Evolutionary conservation across 1,140 invertebrate genomes (phyloP).

Genomic region (Cepaea nemoralis): DNA sequence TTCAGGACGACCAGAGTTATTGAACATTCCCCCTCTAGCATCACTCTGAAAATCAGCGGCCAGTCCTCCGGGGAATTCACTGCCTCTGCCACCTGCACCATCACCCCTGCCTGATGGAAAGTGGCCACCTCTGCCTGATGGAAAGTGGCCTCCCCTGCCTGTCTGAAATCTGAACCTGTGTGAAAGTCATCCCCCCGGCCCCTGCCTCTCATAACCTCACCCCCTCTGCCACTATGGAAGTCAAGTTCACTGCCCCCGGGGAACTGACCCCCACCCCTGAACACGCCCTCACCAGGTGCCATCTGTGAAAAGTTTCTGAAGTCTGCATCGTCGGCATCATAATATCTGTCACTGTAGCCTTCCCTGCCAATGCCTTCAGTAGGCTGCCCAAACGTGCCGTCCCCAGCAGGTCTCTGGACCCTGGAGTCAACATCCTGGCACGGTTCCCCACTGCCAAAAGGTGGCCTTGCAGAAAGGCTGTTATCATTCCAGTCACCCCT

Average conservation of each 20-base stretch:
- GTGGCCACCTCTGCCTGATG: slow-evolving; percentile 13
- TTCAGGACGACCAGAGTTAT: neutral
- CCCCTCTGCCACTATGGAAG: slow-evolving; percentile 32
- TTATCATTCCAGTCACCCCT: slow-evolving; percentile 4
- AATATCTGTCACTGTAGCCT: slow-evolving; percentile 41
- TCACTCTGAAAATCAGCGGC: slow-evolving; percentile 11
- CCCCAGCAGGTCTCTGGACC: slow-evolving; percentile 13
- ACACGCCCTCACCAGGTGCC: neutral
- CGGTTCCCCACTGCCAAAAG: neutral
- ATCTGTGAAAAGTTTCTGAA: neutral
- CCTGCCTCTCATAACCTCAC: neutral
- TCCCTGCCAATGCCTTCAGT: neutral
- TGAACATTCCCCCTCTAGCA: neutral
- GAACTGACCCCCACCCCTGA: slow-evolving; percentile 15
- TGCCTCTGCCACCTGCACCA: slow-evolving; percentile 31
- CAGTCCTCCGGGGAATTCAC: neutral
- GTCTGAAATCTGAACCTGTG: too few relatives aligned
- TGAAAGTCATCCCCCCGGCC: neutral
- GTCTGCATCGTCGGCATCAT: slow-evolving; percentile 32
- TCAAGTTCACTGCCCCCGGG: slow-evolving; percentile 10
- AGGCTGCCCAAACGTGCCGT: neutral
- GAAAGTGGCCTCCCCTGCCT: slow-evolving; percentile 33
- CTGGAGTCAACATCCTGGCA: slow-evolving; percentile 24
- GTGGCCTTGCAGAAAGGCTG: neutral
- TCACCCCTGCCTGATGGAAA: neutral